Conservation (phyloP, 2,113 vertebrate genomes). For the Psilopsiagon aymara region DNA sequence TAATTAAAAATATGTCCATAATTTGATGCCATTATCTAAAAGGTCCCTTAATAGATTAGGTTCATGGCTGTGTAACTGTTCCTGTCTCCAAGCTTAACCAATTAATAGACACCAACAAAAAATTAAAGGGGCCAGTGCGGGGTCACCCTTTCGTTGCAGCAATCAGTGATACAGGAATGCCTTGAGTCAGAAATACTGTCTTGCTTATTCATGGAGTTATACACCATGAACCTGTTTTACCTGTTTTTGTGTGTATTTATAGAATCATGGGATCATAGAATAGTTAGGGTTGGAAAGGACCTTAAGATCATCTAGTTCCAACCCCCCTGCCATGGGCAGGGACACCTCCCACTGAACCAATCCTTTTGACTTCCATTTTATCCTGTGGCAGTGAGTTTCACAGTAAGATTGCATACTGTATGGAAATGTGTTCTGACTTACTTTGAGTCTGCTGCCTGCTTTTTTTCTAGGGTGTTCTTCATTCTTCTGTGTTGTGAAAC, state of each 20-base stretch:
- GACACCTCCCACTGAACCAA: no score
- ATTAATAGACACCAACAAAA: accelerated
- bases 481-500: background rate
- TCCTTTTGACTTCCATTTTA: background rate
- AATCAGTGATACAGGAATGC: background rate
- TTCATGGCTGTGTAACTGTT: background rate
- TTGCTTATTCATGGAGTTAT: background rate
- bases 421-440: background rate
- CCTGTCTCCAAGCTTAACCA: background rate
- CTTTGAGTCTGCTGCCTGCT: background rate
- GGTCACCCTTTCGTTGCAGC: background rate
- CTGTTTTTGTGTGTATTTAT: background rate
- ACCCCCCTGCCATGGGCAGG: no score
- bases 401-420: background rate
- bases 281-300: no score
- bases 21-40: background rate
- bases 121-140: background rate
- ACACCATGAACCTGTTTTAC: background rate
- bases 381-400: background rate
- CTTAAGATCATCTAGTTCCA: no score
- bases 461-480: background rate
- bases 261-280: no score
- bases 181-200: background rate
- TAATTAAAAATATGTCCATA: background rate
- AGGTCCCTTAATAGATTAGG: background rate